phyloP scores from a whole-genome alignment of 2,888 invertebrate species.

The Agrochola litura region DNA sequence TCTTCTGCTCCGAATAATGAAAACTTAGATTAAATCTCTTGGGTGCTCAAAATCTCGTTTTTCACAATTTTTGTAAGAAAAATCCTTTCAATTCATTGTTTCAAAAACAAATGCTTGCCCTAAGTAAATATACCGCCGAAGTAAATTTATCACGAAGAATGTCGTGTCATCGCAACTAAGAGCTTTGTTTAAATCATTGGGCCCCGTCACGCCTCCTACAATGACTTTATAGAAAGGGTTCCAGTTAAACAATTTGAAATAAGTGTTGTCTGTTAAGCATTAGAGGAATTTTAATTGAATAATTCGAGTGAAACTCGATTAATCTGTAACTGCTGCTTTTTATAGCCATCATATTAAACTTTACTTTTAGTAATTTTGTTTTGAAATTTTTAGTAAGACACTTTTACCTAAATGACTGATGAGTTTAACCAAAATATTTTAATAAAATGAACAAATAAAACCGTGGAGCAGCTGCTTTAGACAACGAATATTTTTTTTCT shows the following conservation, averaged over 20 bases:
- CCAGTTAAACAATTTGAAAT: constrained; percentile 80
- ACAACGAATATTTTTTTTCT: constrained; percentile 73
- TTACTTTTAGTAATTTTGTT: constrained; percentile 36
- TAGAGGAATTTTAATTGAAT: constrained; percentile 79
- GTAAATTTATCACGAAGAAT: constrained; percentile 69
- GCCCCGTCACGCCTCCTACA: constrained; percentile 80
- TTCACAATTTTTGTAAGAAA: constrained; percentile 38
- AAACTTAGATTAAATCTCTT: not conserved
- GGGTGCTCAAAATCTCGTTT: not conserved
- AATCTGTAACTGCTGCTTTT: constrained; percentile 61
- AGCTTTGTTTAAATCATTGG: constrained; percentile 86
- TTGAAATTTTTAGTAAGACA: constrained; percentile 44
- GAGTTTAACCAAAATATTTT: constrained; percentile 53
- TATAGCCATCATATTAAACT: constrained; percentile 43
- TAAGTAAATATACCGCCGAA: constrained; percentile 64
- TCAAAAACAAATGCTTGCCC: constrained; percentile 58
- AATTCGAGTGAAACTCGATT: constrained; percentile 69
- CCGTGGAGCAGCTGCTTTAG: constrained; percentile 79
- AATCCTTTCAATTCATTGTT: constrained; percentile 49
- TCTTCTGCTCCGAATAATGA: not conserved
- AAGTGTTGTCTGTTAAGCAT: constrained; percentile 74
- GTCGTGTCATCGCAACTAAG: constrained; percentile 85
- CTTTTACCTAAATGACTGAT: constrained; percentile 60
- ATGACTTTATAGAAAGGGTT: constrained; percentile 82
- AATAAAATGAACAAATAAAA: constrained; percentile 51